Base-by-base conservation (phyloP, 2,888 invertebrate genomes). In the Cepaea hortensis region DNA sequence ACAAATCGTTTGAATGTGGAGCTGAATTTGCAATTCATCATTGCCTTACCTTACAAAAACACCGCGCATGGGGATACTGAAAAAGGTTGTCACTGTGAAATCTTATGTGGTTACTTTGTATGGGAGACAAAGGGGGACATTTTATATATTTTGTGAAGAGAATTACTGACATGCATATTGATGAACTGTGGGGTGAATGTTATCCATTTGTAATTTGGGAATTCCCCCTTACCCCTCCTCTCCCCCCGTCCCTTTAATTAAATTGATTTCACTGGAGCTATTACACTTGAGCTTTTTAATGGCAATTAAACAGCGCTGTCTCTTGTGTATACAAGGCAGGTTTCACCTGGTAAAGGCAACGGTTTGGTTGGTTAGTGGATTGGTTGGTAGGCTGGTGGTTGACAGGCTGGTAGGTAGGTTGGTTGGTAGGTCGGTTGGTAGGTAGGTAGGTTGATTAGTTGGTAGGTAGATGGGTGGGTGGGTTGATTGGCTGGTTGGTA, bases 101-200 rank as follows among this genome's bases (percentile, higher is more conserved):
- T n/a, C n/a, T 20, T 23, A 77, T 23, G 13, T 23, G 35, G 79
- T 62, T 62, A 79, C 62, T 79, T 79, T 79, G 79, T 79, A 79
- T 79, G 62, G 35, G 23, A 11, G 79, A 35, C 70, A 15, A 68
- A 70, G 35, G 61, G 15, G 13, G 13, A 50, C 2, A 50, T 1
- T 72, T 72, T 23, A 35, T n/a, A 72, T 23, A 23, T 72, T 72
- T 72, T 72, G n/a, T 72, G 35, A 35, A 72, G 72, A 72, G 35
- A 7, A 72, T 23, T 72, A n/a, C n/a, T 72, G n/a, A 15, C n/a
- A 72, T 7, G 72, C 72, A 35, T n/a, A n/a, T 72, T 72, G n/a
- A 72, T 72, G 72, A 72, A 72, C 35, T 23, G 35, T 15, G n/a
- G 7, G 35, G 15, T 72, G 35, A 72, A 72, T 72, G 72, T 55